A percentile compares a stretch with the other conserved stretches of the same genome.
Conservation (phyloP, 1,140 invertebrate species). For the Propsilocerus akamusi region DNA sequence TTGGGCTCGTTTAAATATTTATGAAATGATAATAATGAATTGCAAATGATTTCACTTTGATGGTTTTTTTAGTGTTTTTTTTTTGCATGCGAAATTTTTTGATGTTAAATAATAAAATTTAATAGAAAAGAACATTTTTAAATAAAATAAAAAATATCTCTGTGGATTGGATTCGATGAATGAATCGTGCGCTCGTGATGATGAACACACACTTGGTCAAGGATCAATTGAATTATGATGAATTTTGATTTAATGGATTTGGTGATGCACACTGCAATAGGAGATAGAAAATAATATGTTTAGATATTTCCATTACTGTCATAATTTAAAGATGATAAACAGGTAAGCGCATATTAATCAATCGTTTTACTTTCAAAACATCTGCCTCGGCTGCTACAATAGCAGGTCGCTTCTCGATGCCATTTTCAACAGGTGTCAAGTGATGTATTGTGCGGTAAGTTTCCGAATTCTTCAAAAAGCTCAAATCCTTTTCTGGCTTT, state of each 20-base stretch:
- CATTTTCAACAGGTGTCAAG: constrained; percentile 28
- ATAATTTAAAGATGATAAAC: not conserved
- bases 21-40: not conserved
- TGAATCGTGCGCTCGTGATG: not conserved
- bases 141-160: not conserved
- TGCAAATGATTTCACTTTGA: not conserved
- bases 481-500: constrained; percentile 44
- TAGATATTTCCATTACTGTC: not conserved
- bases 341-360: not conserved
- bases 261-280: constrained; percentile 1
- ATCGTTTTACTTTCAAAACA: constrained; percentile 10
- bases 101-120: not conserved
- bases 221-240: not conserved
- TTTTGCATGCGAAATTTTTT: not conserved
- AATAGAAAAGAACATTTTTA: not conserved
- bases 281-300: not conserved
- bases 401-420: constrained; percentile 40
- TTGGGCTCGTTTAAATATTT: not conserved
- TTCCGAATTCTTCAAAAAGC: constrained; percentile 49
- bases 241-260: not conserved
- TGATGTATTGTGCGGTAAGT: constrained; percentile 55
- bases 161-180: not conserved
- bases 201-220: not conserved
- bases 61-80: not conserved
- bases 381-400: constrained; percentile 47